phyloP scores from a whole-genome alignment of 2,113 vertebrate species.

The Poecile atricapillus region DNA sequence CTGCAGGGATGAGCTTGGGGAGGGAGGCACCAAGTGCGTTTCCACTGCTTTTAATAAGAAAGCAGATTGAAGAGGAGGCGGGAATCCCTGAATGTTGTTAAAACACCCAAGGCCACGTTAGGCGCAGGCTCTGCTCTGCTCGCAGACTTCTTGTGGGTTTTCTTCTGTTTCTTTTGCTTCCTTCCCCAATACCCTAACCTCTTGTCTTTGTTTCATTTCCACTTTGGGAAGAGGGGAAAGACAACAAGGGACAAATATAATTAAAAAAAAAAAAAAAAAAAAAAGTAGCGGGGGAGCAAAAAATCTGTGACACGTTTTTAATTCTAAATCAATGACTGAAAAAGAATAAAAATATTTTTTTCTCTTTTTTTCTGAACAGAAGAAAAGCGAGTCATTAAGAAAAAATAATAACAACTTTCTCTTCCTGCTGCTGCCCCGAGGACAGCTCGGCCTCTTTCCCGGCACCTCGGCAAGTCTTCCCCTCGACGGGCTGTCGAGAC shows the following conservation, averaged over 20 bases:
- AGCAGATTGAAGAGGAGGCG: not conserved
- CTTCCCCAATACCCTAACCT: not conserved
- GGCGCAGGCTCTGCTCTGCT: fast-evolving
- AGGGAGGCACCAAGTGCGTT: fast-evolving
- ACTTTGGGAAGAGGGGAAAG: not conserved
- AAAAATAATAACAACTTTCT: not conserved
- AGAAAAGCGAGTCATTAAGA: not conserved
- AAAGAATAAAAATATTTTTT: not conserved
- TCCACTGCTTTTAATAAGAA: not conserved
- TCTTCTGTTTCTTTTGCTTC: conserved; percentile 33
- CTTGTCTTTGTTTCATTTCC: conserved; percentile 37
- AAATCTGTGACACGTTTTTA: not conserved
- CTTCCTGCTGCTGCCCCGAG: not conserved
- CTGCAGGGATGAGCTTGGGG: not conserved
- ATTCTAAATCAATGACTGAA: not conserved
- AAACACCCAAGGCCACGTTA: not conserved
- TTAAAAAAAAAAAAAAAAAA: not conserved
- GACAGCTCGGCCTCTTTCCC: not conserved
- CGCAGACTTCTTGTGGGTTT: not conserved
- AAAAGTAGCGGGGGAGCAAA: fast-evolving
- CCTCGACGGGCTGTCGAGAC: not conserved
- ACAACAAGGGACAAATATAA: not conserved
- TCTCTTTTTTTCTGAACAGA: not conserved
- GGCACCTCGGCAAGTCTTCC: not conserved
- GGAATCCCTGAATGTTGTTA: not conserved